These are phyloP conservation scores for Kryptopterus vitreolus DNA, from an alignment of 2,797 vertebrate species.

Conservation along the genomic window DNA sequence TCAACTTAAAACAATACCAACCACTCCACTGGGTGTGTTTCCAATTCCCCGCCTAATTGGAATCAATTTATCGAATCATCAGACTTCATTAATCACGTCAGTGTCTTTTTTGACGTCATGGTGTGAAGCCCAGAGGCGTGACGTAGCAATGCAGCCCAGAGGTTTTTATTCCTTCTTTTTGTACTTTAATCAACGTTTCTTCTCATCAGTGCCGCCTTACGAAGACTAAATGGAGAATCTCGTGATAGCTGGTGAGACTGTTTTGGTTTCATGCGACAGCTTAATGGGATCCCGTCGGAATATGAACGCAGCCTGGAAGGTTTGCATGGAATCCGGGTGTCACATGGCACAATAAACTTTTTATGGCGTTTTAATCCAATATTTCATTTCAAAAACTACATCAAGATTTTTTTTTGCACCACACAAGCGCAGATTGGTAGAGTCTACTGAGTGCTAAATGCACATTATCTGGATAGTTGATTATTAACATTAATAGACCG, in stretches of 20 bases:
- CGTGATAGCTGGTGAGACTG: slow-evolving; percentile 33
- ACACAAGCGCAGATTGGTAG: slow-evolving; percentile 4
- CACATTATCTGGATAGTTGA: not conserved
- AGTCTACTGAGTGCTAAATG: not conserved
- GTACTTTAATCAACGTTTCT: slow-evolving; percentile 32
- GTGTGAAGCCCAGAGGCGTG: not conserved
- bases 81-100: not conserved
- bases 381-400: not conserved
- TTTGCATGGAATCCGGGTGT: not conserved
- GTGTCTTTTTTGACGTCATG: not conserved
- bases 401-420: not conserved
- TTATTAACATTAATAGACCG: not conserved
- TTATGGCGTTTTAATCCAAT: slow-evolving; percentile 4
- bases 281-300: slow-evolving; percentile 43
- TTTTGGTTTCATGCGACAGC: slow-evolving; percentile 29
- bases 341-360: not conserved
- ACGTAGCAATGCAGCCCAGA: not conserved
- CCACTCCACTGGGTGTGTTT: not conserved
- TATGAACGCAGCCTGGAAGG: not conserved
- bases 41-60: not conserved
- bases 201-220: slow-evolving; percentile 39
- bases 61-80: slow-evolving; percentile 1
- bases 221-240: slow-evolving; percentile 24
- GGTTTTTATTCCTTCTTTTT: not conserved
- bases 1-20: not conserved